Base-by-base conservation (phyloP, 1,140 invertebrate species). In the Caerostris extrusa region DNA sequence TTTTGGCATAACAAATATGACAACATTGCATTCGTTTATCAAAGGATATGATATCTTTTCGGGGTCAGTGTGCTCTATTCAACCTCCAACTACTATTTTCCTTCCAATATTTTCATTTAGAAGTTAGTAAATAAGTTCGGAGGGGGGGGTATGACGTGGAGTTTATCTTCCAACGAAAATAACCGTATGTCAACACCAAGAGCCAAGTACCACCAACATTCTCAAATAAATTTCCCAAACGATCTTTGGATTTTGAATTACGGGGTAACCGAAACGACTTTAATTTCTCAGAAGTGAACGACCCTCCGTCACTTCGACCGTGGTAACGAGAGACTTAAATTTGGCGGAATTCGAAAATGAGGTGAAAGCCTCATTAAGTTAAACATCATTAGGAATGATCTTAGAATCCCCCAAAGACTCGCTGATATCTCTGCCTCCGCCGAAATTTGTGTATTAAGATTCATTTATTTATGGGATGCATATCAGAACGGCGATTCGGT, bases 251-350 rank as follows among this genome's bases (percentile, higher is more conserved):
- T 57, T 83, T 55, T 55, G 53, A 83, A 55, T 57, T 57, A 83
- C 14, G 12, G 55, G 81, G 81, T 83, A 55, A 83, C 17, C 14
- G 81, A 14, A 83, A 57, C 14, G 14, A 17, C 55, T 55, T 83
- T 83, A 57, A 83, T 55, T 83, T 57, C 34, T 17, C 12, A 57
- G 53, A 14, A 55, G 81, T 83, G 17, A 83, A 83, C 34, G 81
- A 83, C 12, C 53, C 56, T 7, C 53, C 12, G 56, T 83, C 81
- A 83, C 53, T 57, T 55, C 5, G 17, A 83, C 56, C 81, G 53
- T 14, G 2, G 55, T 83, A 83, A 83, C n/a, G 56, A 83, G 53
- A 83, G 55, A 83, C 56, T 57, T 83, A 83, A 83, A 83, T 83
- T 56, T 19, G 81, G 55, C 10, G 17, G 56, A 17, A 77, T 77